Evolutionary conservation across 2,888 invertebrate genomes (phyloP), one percentile per base, ranked within the genome.

Genomic region (Tanaodytes sp.): DNA sequence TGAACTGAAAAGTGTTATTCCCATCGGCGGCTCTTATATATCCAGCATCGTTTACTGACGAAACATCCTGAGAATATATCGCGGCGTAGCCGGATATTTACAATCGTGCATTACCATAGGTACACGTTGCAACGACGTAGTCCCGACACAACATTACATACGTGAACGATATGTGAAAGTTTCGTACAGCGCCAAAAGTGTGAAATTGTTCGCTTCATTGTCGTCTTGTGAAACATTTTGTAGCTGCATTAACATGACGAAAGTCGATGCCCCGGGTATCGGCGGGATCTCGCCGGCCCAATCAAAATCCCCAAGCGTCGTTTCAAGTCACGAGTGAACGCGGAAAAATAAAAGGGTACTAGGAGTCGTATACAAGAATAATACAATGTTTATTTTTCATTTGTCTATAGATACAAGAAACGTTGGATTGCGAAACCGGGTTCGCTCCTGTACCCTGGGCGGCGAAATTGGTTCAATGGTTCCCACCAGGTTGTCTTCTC

Each of bases 51-150:
- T 11, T 30, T n/a, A 62, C 54, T 81, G 77, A 75, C 75, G 78
- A 77, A 77, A 82, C 59, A 58, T 59, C 68, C 73, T 79, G 81
- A 58, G 80, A 80, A 79, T 69, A 70, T 72, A 59, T 68, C 69
- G 45, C 65, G 71, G 52, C 70, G 70, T 68, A 43, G 62, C 48
- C 76, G 77, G 79, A 80, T 77, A 79, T 79, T 80, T 76, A 78
- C 75, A 74, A 76, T 80, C 67, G 70, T 64, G 57, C 42, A 75
- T 73, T 73, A 72, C 71, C 72, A 71, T 65, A 73, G 55, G 39
- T 48, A 72, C 66, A n/a, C n/a, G n/a, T 73, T 36, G 57, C 61
- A 37, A n/a, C n/a, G n/a, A n/a, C 62, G 68, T 42, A 72, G 51
- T 68, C 61, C 31, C 57, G 48, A 45, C 31, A 48, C 57, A 59